Conservation (phyloP, 2,888 invertebrate species). For the Nephrocerus scutellatus region DNA sequence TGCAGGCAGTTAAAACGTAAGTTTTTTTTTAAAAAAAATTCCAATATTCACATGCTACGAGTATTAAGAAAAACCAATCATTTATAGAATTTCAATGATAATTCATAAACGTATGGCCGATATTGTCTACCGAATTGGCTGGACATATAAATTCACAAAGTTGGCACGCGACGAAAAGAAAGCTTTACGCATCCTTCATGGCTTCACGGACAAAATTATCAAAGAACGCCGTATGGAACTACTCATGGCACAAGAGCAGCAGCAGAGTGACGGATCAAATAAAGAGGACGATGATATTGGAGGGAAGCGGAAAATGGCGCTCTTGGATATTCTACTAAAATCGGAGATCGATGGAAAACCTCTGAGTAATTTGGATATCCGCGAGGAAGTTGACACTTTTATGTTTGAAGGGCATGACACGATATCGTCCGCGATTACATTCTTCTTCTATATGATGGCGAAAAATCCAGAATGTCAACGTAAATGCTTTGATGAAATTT, state of each 20-base stretch:
- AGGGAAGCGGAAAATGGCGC: constrained; percentile 53
- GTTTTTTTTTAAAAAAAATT: constrained; percentile 36
- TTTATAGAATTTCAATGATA: constrained; percentile 21
- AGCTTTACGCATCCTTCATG: constrained; percentile 45
- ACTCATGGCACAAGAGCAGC: constrained; percentile 11
- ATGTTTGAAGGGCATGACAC: constrained; percentile 56
- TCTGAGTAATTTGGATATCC: constrained; percentile 51
- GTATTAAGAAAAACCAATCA: neutral
- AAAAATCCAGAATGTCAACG: constrained; percentile 42
- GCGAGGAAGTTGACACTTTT: constrained; percentile 61
- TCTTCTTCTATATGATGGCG: constrained; percentile 45
- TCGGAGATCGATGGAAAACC: constrained; percentile 51
- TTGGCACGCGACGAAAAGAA: constrained; percentile 51
- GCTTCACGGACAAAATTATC: constrained; percentile 50
- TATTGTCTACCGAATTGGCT: constrained; percentile 19
- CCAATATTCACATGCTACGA: neutral
- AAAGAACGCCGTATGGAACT: constrained; percentile 35
- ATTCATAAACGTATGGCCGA: constrained; percentile 24
- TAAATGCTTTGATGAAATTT: constrained; percentile 43
- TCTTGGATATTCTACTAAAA: constrained; percentile 56
- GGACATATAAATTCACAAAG: constrained; percentile 45
- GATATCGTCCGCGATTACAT: constrained; percentile 44
- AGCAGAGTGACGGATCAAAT: neutral
- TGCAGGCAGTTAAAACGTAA: constrained; percentile 59
- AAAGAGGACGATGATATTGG: constrained; percentile 33